Conservation (phyloP, 1,140 invertebrate genomes). For the Sinonovacula constricta region DNA sequence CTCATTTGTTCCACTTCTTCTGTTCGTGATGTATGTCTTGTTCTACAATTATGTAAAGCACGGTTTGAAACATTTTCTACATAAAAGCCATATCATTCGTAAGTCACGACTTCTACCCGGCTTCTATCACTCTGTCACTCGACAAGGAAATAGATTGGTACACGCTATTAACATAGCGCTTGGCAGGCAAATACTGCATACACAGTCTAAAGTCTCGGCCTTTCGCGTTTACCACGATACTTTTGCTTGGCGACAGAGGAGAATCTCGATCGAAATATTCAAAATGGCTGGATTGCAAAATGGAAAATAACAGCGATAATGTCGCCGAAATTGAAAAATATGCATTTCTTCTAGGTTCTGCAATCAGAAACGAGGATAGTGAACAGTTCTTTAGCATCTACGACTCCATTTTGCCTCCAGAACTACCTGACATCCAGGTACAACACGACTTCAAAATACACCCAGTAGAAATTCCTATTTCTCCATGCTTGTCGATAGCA, state of each 20-base stretch:
- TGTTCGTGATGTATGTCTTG: too few species aligned
- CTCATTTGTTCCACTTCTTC: too few species aligned
- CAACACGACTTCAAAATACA: constrained; percentile 9
- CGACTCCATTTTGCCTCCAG: constrained; percentile 63
- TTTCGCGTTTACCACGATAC: constrained; percentile 40
- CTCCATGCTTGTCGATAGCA: background rate
- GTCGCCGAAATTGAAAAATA: constrained; percentile 69
- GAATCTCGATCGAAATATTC: constrained; percentile 62
- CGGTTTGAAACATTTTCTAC: too few species aligned
- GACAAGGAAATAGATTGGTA: too few species aligned
- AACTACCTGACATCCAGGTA: constrained; percentile 64
- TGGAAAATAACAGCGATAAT: constrained; percentile 67
- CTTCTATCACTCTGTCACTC: too few species aligned
- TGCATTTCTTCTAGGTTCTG: constrained; percentile 70
- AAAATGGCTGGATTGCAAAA: constrained; percentile 71
- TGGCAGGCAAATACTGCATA: too few species aligned
- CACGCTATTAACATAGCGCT: too few species aligned
- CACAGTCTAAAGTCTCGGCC: too few species aligned
- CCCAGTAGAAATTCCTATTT: background rate
- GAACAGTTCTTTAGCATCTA: constrained; percentile 70
- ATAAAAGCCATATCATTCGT: too few species aligned
- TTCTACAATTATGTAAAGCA: too few species aligned
- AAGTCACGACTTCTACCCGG: too few species aligned
- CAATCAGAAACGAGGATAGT: constrained; percentile 67
- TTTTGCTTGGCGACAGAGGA: constrained; percentile 68